Evolutionary conservation across 2,888 invertebrate species (phyloP).

Genomic region (Hirudinaria manillensis): DNA sequence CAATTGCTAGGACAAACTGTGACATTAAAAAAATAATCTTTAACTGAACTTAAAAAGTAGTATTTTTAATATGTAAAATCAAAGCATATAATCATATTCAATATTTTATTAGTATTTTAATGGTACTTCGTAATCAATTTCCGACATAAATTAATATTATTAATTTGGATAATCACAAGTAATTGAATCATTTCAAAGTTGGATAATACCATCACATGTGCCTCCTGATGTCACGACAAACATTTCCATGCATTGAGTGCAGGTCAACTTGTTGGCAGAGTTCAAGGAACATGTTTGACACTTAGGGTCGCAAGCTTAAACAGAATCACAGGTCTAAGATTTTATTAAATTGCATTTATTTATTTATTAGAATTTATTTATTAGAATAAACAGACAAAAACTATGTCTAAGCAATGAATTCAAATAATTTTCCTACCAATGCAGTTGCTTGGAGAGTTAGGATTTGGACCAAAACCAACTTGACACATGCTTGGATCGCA

Average conservation of each 20-base stretch:
- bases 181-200: too few relatives aligned
- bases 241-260: conserved; percentile 6
- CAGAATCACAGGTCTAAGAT: background rate
- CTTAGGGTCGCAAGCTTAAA: conserved; percentile 23
- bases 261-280: conserved; percentile 14
- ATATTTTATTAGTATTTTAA: too few relatives aligned
- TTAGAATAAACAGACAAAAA: too few relatives aligned
- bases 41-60: too few relatives aligned
- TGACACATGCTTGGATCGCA: conserved; percentile 33
- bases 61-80: too few relatives aligned
- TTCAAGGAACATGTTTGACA: conserved; percentile 22
- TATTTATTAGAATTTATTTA: too few relatives aligned
- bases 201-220: conserved; percentile 31
- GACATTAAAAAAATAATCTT: background rate
- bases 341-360: too few relatives aligned
- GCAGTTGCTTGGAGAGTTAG: conserved; percentile 17
- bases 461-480: conserved; percentile 13
- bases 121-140: too few relatives aligned
- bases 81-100: too few relatives aligned
- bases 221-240: conserved; percentile 26
- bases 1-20: conserved; percentile 33
- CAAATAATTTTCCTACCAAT: conserved; percentile 2
- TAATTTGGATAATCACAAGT: too few relatives aligned
- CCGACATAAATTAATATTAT: too few relatives aligned
- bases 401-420: too few relatives aligned